Base-by-base conservation (phyloP, 2,113 vertebrate species). In the Mastomys natalensis region DNA sequence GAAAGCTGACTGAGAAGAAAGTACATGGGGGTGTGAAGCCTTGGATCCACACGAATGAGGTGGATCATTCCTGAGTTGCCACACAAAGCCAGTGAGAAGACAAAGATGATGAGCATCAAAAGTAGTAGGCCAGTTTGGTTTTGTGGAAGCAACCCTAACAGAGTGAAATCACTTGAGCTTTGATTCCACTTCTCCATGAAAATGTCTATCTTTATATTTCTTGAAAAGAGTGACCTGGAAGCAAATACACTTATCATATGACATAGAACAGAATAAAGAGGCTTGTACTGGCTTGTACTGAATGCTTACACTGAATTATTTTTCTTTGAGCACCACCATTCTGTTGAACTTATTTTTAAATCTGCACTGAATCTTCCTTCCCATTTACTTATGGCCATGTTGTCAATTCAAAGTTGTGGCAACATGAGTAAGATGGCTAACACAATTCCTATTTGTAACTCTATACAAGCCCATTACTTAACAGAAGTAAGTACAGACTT, bases 121-220 rank as follows among this genome's bases (percentile, higher is more conserved):
- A 95, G 62, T 40, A 97, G 48, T 0, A 84, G 9, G 3, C 90
- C 95, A 12, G 62, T 85, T 74, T 15, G 45, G 73, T 31, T 88
- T n/a, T 17, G 9, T 6, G 85, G 40, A 66, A 97, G 60, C 37
- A 96, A n/a, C 1, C 91, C 88, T 94, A 95, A 48, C 40, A 97
- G 85, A 89, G 86, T 81, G 43, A 96, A 97, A 48, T 91, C 91
- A 91, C 24, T 51, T 68, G 91, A 96, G 43, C 64, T 95, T 21
- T 89, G 84, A 89, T 96, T 97, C 85, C 91, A 94, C 82, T 62
- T 90, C 85, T 97, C 97, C 91, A 97, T 93, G 74, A 40, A 95
- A 66, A 22, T 0, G 0, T 26, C 45, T 8, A 31, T 7, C 15
- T 89, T 89, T 70, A 64, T 15, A 9, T 81, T 74, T 48, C 43